phyloP scores from a whole-genome alignment of 1,140 invertebrate species.

The Pomacea maculata region DNA sequence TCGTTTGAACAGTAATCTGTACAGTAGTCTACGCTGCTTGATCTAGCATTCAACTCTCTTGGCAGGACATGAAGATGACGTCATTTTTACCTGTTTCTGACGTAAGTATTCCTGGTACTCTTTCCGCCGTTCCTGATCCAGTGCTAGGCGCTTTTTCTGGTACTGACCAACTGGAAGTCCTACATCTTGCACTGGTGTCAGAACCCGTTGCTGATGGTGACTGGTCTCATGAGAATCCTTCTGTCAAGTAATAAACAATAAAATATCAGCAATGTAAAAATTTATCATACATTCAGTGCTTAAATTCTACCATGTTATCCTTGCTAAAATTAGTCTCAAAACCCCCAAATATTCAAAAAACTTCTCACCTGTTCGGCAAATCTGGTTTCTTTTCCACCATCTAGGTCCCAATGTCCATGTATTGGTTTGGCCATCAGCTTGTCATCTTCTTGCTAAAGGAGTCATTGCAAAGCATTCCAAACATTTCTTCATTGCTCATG shows the following conservation, averaged over 20 bases:
- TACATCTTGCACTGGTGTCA: slow-evolving; percentile 1
- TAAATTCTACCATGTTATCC: too few species aligned
- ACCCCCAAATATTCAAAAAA: too few species aligned
- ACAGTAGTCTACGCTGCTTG: too few species aligned
- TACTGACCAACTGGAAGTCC: slow-evolving; percentile 18
- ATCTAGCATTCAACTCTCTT: too few species aligned
- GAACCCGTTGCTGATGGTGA: neutral
- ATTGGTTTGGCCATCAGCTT: neutral
- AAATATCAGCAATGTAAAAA: too few species aligned
- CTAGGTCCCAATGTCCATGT: neutral
- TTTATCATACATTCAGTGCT: too few species aligned
- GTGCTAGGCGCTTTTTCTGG: neutral
- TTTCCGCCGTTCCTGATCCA: neutral
- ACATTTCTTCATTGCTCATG: too few species aligned
- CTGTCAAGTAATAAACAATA: neutral
- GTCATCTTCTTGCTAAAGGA: neutral
- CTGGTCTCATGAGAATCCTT: slow-evolving; percentile 2
- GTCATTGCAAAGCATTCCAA: neutral
- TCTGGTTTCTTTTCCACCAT: neutral
- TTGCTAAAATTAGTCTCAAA: too few species aligned
- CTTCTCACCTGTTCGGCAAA: slow-evolving; percentile 1
- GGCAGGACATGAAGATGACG: too few species aligned
- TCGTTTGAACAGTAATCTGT: too few species aligned
- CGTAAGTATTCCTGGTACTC: slow-evolving; percentile 2
- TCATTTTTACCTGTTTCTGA: slow-evolving; percentile 12